Evolutionary conservation across 1,140 invertebrate species (phyloP).

Genomic region (Dolichoris vasculosae): DNA sequence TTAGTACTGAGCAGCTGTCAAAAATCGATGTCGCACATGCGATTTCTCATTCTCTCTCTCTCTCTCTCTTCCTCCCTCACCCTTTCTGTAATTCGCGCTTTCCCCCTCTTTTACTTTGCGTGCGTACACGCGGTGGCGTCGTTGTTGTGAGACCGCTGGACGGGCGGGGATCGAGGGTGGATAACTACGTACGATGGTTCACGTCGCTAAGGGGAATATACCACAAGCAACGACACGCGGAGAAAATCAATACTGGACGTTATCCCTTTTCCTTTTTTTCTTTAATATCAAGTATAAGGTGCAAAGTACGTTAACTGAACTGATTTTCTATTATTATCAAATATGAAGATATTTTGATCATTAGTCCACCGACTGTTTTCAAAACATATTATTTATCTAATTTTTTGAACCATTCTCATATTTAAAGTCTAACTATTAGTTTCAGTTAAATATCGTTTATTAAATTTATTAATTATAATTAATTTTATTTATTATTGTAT

Average conservation of each 20-base stretch:
- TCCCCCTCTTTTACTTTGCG: not conserved
- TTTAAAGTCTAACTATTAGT: no score
- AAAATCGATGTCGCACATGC: conserved; percentile 69
- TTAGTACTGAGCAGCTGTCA: conserved; percentile 68
- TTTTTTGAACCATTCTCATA: no score
- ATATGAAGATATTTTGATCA: not conserved
- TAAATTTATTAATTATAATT: no score
- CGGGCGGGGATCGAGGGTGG: conserved; percentile 50
- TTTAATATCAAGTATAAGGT: not conserved
- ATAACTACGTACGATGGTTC: conserved; percentile 49
- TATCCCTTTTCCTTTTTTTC: conserved; percentile 57
- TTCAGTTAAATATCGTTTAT: no score
- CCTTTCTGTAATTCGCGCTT: not conserved
- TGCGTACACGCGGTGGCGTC: not conserved
- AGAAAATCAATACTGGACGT: conserved; percentile 64
- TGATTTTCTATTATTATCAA: not conserved
- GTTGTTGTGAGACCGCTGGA: not conserved
- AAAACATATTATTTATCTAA: no score
- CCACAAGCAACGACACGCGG: conserved; percentile 34
- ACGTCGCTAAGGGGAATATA: conserved; percentile 57
- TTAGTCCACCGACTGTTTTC: not conserved
- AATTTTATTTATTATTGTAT: no score
- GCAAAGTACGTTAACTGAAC: not conserved
- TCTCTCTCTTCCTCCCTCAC: not conserved
- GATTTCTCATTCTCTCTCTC: not conserved